phyloP scores from a whole-genome alignment of 2,113 vertebrate species.

The Podarcis raffonei region DNA sequence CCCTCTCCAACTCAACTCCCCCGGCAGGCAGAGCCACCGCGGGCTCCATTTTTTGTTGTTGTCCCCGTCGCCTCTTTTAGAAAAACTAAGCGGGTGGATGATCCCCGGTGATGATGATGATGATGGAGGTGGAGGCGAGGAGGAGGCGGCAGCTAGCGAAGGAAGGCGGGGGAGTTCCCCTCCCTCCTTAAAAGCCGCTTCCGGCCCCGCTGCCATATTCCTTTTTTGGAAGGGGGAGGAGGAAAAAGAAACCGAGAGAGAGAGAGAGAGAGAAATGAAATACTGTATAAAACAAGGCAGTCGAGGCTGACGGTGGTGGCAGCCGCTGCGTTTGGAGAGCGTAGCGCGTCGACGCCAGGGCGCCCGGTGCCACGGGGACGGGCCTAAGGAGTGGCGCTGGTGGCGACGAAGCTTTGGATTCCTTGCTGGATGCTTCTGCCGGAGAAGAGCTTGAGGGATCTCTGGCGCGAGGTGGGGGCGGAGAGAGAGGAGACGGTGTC shows the following conservation, averaged over 20 bases:
- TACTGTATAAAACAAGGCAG: neutral
- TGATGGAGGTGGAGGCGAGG: neutral
- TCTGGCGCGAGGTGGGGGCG: neutral
- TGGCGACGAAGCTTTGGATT: neutral
- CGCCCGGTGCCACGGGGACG: neutral
- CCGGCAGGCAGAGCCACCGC: neutral
- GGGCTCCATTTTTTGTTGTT: neutral
- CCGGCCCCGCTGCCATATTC: constrained; percentile 60
- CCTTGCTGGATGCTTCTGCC: neutral
- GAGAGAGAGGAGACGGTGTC: neutral
- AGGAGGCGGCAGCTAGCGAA: neutral
- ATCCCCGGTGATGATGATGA: neutral
- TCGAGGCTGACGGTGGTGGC: neutral
- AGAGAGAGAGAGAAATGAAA: neutral
- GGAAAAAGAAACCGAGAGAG: no score
- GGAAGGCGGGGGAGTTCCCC: constrained; percentile 3
- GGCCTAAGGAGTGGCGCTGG: neutral
- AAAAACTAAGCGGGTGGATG: neutral
- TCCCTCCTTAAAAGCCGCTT: constrained; percentile 26
- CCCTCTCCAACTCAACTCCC: neutral
- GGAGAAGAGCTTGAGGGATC: neutral
- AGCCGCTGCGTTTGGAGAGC: neutral
- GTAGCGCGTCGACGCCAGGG: neutral
- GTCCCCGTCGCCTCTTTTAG: no score
- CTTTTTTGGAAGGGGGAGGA: neutral